Base-by-base conservation (phyloP, 2,113 vertebrate species). In the Spea bombifrons region DNA sequence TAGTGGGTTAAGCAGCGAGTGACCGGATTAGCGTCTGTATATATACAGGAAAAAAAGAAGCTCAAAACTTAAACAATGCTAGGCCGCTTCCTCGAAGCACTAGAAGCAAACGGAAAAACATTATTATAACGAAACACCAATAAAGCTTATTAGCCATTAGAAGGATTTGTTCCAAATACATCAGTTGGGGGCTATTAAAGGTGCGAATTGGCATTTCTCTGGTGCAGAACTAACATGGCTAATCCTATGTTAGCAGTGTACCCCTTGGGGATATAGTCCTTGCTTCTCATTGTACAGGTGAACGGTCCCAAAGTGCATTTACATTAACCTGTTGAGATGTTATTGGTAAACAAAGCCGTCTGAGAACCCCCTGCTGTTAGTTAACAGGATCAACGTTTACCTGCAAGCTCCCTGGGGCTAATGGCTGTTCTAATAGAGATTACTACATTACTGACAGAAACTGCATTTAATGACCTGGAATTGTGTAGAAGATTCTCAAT, bases 291-390 rank as follows among this genome's bases (percentile, higher is more conserved):
- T 88, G 88, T 87, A 80, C 76, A 8, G 68, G 85, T 76, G 49
- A 80, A 74, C 84, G 83, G 61, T 81, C 78, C 75, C 0, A 59
- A 75, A 61, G 66, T 1, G 61, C 81, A 8, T 44, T 16, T 67
- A 84, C 87, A 87, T 88, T 86, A 87, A 68, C 75, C 69, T 50
- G 79, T 44, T 68, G 81, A 86, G 86, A 84, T 83, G 85, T 86
- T 73, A 79, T 30, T 46, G 79, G 80, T 80, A 53, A 88, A 90
- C 86, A 91, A 89, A 90, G 88, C 82, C 47, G 85, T 84, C 84
- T 84, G 84, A 85, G 78, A 83, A 78, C 84, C 83, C 86, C 85
- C 82, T 77, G 88, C 83, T 84, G 82, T 6, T 64, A 63, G 84
- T 90, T 90, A 90, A 91, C 82, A 89, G 30, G 30, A 30, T 30